Evolutionary conservation across 92 coral and sea anemone species (phyloP).

Genomic region (Anthopleura xanthogrammica): DNA sequence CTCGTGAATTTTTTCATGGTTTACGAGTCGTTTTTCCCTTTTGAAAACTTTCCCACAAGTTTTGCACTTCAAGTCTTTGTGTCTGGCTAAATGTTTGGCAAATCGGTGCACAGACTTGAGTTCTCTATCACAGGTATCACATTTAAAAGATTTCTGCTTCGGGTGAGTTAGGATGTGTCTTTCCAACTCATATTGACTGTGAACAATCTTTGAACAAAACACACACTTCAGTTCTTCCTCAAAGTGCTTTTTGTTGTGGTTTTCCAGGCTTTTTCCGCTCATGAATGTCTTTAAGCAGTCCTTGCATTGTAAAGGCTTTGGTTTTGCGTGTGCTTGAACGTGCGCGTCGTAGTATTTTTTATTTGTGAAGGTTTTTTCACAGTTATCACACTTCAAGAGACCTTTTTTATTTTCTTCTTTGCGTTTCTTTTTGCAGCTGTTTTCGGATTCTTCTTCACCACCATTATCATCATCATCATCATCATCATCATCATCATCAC

Average conservation of each 20-base stretch:
- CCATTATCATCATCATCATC: not conserved
- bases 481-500: not conserved
- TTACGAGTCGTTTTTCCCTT: not conserved
- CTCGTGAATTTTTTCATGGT: not conserved
- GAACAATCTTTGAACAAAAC: not conserved
- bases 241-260: not conserved
- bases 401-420: not conserved
- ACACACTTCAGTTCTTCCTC: not conserved
- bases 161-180: not conserved
- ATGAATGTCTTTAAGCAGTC: not conserved
- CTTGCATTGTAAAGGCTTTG: not conserved
- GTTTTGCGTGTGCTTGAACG: not conserved
- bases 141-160: not conserved
- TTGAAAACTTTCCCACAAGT: not conserved
- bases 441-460: not conserved
- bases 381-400: not conserved
- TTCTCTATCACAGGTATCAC: not conserved
- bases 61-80: not conserved
- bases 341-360: not conserved
- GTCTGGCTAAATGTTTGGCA: not conserved
- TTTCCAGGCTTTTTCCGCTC: not conserved
- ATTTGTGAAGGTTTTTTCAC: not conserved
- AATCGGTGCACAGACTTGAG: not conserved
- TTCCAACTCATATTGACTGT: not conserved
- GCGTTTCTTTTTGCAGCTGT: not conserved